Base-by-base conservation (phyloP, 2,888 invertebrate genomes). In the Erebia aethiops region DNA sequence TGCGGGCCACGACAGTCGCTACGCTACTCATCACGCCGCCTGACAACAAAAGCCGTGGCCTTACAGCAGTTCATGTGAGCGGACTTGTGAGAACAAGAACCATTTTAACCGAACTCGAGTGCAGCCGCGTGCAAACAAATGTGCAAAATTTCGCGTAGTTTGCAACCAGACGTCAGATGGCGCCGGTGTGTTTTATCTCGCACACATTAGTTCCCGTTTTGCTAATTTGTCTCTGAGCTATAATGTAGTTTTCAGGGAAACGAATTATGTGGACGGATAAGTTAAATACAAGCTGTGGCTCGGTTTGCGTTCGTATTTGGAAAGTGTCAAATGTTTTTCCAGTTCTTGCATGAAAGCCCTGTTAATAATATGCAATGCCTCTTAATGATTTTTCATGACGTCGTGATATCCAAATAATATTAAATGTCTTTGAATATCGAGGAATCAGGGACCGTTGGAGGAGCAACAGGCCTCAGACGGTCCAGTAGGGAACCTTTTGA, bases 61-160 rank as follows among this genome's bases (percentile, higher is more conserved):
- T 7, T 10, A 1, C 1, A 49, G 46, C 21, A 49, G 14, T 49
- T 46, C 11, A 21, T 49, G 62, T 21, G 49, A 21, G 62, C 49
- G 14, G 21, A 49, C 4, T 21, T 43, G 16, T 13, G 21, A 62
- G 21, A 62, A 49, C 62, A 49, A 46, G 62, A 62, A 49, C 21
- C 43, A 62, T 49, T 62, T 62, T 49, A 46, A 49, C 18, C 8
- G 14, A 62, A 49, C 46, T 21, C 21, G 49, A 62, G 8, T 60
- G 60, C 60, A 60, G 8, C 60, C 46, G 7, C 61, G 16, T 18
- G 43, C 43, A 43, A 16, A 61, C 61, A 16, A 61, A 61, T 43
- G 43, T 18, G 46, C 62, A 21, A 62, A 61, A 46, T 49, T 46
- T 21, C 5, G 14, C 18, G 21, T 1, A 62, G 49, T 62, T 62